phyloP scores from a whole-genome alignment of 2,888 invertebrate genomes.

The Crocallis elinguaria region DNA sequence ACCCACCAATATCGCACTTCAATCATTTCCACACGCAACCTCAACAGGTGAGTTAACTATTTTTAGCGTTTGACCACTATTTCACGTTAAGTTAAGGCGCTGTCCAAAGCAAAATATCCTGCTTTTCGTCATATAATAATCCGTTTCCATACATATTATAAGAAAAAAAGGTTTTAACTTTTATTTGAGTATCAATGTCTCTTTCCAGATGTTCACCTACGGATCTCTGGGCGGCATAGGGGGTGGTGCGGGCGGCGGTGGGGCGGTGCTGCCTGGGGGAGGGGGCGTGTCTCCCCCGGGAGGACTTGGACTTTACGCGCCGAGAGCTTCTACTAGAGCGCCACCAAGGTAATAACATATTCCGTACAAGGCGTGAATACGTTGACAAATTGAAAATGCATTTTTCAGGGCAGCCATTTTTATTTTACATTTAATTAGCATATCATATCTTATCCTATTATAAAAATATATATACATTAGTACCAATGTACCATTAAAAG shows the following conservation, averaged over 20 bases:
- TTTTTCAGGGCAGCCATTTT: too few species aligned
- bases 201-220: constrained; percentile 94
- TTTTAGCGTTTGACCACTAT: background rate
- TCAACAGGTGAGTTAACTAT: constrained; percentile 86
- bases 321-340: constrained; percentile 68
- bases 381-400: too few species aligned
- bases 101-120: too few species aligned
- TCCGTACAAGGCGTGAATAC: too few species aligned
- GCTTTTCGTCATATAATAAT: too few species aligned
- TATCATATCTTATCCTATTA: too few species aligned
- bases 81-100: too few species aligned
- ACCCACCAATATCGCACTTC: constrained; percentile 89
- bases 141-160: too few species aligned
- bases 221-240: constrained; percentile 89
- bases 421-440: too few species aligned
- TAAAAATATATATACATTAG: too few species aligned
- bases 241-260: constrained; percentile 66
- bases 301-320: constrained; percentile 75
- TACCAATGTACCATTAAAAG: too few species aligned
- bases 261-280: constrained; percentile 59
- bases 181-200: background rate
- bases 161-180: too few species aligned
- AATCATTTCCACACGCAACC: constrained; percentile 97
- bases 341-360: constrained; percentile 62
- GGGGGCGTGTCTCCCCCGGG: constrained; percentile 72